Conservation (phyloP, 2,113 vertebrate genomes). For the Ailuropoda melanoleuca region DNA sequence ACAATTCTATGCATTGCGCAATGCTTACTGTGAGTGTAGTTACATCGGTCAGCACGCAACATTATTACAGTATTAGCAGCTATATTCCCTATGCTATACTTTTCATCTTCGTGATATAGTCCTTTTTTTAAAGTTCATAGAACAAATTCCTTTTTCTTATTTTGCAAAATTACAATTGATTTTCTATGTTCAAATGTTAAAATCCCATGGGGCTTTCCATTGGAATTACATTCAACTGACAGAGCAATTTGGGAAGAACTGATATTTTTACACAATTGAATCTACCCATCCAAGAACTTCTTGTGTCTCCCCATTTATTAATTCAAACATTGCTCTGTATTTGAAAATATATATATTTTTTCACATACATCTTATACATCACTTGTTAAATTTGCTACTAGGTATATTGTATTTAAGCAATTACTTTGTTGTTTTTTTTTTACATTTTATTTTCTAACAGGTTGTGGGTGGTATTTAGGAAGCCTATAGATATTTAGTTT, state of each 20-base stretch:
- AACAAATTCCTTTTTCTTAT: background rate
- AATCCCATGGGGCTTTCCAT: background rate
- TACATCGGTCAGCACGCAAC: background rate
- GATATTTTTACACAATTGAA: slow-evolving; percentile 11
- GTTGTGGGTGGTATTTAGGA: background rate
- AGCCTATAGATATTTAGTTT: background rate
- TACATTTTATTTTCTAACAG: background rate
- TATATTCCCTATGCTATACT: background rate
- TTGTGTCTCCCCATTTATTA: background rate
- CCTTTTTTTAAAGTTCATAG: background rate
- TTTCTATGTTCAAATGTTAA: background rate
- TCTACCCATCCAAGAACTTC: background rate
- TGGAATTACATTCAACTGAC: background rate
- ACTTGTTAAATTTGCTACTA: background rate
- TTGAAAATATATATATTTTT: background rate
- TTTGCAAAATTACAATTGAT: slow-evolving; percentile 6
- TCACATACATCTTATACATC: background rate
- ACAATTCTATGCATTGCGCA: background rate
- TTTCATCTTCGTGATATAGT: background rate
- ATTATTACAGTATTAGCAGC: background rate
- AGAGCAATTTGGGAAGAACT: background rate
- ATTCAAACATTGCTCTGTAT: background rate
- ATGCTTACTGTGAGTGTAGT: background rate
- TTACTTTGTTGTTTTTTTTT: background rate
- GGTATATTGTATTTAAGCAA: background rate